phyloP scores from a whole-genome alignment of 2,113 vertebrate species.

The Uropsilus gracilis region DNA sequence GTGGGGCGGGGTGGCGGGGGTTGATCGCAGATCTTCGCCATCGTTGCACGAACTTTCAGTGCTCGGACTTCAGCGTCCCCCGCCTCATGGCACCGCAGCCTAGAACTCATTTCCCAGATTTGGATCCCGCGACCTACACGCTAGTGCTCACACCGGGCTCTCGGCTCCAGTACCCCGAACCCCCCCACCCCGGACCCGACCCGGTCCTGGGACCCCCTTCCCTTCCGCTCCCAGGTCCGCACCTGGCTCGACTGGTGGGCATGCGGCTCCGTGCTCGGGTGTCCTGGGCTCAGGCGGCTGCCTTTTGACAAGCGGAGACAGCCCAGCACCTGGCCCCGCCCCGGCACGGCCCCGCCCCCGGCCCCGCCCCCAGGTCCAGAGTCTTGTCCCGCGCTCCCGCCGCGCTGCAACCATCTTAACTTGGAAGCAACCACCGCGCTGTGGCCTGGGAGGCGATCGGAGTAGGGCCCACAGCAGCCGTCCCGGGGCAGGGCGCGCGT shows the following conservation, averaged over 20 bases:
- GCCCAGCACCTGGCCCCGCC: conserved; percentile 75
- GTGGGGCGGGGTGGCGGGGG: too few relatives aligned
- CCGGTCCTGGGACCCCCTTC: not conserved
- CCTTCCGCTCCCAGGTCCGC: not conserved
- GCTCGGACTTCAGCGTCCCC: conserved; percentile 1
- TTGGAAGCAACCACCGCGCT: not conserved
- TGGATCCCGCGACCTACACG: not conserved
- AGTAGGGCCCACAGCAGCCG: not conserved
- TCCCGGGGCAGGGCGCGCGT: not conserved
- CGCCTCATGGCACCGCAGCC: conserved; percentile 58
- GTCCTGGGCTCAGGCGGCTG: not conserved
- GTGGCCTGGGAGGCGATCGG: not conserved
- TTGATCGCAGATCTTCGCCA: not conserved
- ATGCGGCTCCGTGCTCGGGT: conserved; percentile 25
- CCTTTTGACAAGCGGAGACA: conserved; percentile 82
- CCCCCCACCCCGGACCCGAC: fast-evolving
- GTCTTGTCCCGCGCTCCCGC: not conserved
- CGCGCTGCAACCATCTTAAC: conserved; percentile 20
- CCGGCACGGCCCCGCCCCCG: fast-evolving
- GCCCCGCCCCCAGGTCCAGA: not conserved
- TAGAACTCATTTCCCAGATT: not conserved
- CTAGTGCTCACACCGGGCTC: fast-evolving
- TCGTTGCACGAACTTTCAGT: not conserved
- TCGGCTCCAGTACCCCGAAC: fast-evolving
- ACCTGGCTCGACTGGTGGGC: conserved; percentile 41